phyloP scores from a whole-genome alignment of 2,888 invertebrate species.

The Coelopa pilipes region DNA sequence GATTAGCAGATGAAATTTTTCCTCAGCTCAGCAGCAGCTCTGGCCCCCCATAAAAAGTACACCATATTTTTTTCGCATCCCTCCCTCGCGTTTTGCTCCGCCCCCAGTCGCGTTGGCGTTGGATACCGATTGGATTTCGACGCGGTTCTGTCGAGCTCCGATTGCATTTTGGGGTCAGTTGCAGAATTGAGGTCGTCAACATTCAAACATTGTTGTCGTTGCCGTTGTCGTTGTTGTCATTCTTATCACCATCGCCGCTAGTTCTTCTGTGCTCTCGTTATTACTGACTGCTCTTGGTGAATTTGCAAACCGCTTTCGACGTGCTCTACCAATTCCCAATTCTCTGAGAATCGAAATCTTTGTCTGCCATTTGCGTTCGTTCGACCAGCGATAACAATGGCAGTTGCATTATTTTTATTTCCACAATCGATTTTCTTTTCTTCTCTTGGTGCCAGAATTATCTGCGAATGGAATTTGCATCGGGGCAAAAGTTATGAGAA shows the following conservation, averaged over 20 bases:
- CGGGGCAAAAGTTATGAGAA: too few species aligned
- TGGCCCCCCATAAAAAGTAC: too few species aligned
- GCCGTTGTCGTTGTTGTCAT: not conserved
- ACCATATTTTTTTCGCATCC: too few species aligned
- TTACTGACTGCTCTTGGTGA: not conserved
- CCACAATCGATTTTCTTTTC: not conserved
- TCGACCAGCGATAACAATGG: constrained; percentile 18
- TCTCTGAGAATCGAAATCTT: constrained; percentile 17
- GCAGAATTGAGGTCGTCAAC: constrained; percentile 21
- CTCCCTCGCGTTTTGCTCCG: too few species aligned
- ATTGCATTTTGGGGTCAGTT: constrained; percentile 28
- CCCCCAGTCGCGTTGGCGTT: too few species aligned
- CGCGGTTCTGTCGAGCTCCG: constrained; percentile 16
- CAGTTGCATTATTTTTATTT: constrained; percentile 9
- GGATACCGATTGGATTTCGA: too few species aligned
- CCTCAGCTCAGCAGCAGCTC: too few species aligned
- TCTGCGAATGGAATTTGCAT: not conserved
- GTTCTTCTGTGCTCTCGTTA: not conserved
- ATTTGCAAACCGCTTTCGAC: constrained; percentile 3
- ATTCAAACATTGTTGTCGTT: not conserved
- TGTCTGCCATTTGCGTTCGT: constrained; percentile 11
- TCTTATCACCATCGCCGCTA: constrained; percentile 13
- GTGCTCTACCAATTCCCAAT: not conserved
- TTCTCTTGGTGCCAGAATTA: not conserved
- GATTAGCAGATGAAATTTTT: too few species aligned